phyloP scores from a whole-genome alignment of 2,888 invertebrate genomes.

The Dicranocentrus wangi region DNA sequence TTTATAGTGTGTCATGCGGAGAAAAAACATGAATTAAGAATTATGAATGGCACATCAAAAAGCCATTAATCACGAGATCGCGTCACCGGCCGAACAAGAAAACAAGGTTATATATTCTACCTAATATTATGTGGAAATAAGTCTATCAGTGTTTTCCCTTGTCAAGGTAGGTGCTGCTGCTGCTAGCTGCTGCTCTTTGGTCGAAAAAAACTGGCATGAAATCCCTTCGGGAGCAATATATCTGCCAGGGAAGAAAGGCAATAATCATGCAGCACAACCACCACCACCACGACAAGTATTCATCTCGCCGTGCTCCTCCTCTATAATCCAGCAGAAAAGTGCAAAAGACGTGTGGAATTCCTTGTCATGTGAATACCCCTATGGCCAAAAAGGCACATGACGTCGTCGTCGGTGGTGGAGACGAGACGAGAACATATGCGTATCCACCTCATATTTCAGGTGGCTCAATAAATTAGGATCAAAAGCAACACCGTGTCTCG shows the following conservation, averaged over 20 bases:
- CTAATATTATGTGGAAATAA: background rate
- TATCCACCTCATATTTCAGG: conserved; percentile 4
- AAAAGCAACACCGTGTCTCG: background rate
- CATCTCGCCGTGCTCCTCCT: background rate
- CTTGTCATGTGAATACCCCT: too few relatives aligned
- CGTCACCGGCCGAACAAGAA: conserved; percentile 31
- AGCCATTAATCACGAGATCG: conserved; percentile 63
- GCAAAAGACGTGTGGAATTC: conserved; percentile 1
- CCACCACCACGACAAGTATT: background rate
- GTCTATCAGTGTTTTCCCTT: conserved; percentile 1
- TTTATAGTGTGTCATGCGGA: conserved; percentile 7
- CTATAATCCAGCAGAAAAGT: background rate
- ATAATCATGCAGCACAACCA: conserved; percentile 1
- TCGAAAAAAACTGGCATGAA: background rate
- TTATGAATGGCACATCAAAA: conserved; percentile 66
- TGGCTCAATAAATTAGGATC: conserved; percentile 15
- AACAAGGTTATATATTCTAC: background rate
- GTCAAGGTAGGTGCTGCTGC: too few relatives aligned
- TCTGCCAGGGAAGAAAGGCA: conserved; percentile 19
- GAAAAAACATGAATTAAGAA: conserved; percentile 42
- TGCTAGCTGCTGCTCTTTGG: too few relatives aligned
- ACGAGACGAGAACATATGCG: too few relatives aligned
- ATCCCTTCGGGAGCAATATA: conserved; percentile 37
- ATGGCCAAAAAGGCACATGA: too few relatives aligned
- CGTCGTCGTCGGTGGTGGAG: too few relatives aligned